Conservation (phyloP, 1,140 invertebrate species). For the Anastrepha obliqua region DNA sequence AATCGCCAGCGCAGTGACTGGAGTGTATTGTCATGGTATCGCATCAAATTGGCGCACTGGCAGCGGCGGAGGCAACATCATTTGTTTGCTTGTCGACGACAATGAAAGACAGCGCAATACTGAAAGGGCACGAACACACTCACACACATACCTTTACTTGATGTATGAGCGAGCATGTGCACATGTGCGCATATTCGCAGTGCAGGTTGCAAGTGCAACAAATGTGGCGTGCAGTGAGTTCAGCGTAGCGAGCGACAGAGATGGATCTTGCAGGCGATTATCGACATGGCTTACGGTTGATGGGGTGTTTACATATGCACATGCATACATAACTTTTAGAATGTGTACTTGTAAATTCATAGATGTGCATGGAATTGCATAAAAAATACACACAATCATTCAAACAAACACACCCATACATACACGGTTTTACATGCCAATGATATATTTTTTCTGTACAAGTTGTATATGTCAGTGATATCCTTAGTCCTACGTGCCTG, state of each 20-base stretch:
- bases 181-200: background rate
- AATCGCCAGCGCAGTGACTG: conserved; percentile 1
- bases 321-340: background rate
- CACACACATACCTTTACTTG: background rate
- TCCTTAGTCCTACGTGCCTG: background rate
- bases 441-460: background rate
- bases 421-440: background rate
- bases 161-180: too few relatives aligned
- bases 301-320: background rate
- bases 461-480: background rate
- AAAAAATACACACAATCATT: too few relatives aligned
- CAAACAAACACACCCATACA: background rate
- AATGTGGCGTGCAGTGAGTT: conserved; percentile 39
- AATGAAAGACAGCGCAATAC: conserved; percentile 44
- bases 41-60: conserved; percentile 36
- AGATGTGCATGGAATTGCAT: too few relatives aligned
- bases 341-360: too few relatives aligned
- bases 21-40: conserved; percentile 32
- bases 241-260: conserved; percentile 40
- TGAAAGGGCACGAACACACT: background rate
- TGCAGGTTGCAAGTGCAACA: conserved; percentile 44
- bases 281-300: conserved; percentile 44
- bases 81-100: conserved; percentile 50
- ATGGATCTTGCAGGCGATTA: conserved; percentile 50
- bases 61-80: conserved; percentile 25